phyloP scores from a whole-genome alignment of 2,113 vertebrate genomes.

The Megatriorchis doriae region DNA sequence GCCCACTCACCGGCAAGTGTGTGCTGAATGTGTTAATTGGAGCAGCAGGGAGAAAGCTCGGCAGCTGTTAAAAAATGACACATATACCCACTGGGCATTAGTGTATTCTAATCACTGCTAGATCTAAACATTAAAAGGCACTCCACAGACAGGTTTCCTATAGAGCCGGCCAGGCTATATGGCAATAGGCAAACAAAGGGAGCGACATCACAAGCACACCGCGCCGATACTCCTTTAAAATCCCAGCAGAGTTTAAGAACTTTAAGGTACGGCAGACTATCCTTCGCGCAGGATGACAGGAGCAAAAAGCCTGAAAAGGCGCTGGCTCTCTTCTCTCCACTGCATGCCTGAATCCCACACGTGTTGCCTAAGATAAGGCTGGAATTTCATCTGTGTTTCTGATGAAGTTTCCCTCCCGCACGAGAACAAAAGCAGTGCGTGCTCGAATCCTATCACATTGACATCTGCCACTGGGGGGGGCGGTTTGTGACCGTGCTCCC shows the following conservation, averaged over 20 bases:
- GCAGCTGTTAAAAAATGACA: conserved; percentile 80
- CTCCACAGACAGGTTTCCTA: conserved; percentile 51
- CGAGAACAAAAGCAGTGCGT: neutral
- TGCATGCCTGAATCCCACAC: neutral
- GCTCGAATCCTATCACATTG: neutral
- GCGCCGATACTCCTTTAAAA: neutral
- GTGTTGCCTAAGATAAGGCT: conserved; percentile 17
- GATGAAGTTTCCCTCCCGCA: neutral
- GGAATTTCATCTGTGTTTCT: conserved; percentile 18
- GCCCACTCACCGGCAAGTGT: conserved; percentile 69
- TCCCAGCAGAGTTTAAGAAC: conserved; percentile 11
- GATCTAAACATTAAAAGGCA: conserved; percentile 71
- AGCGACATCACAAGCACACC: neutral
- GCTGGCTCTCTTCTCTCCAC: neutral
- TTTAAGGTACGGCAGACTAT: neutral
- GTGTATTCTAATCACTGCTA: conserved; percentile 70
- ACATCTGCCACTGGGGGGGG: neutral
- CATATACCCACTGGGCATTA: conserved; percentile 74
- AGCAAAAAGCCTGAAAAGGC: neutral
- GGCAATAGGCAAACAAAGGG: conserved; percentile 57
- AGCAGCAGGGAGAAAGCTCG: conserved; percentile 73
- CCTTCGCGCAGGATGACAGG: neutral
- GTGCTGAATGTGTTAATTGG: conserved; percentile 74
- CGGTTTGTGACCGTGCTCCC: neutral
- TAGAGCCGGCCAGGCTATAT: neutral